Evolutionary conservation across 2,113 vertebrate genomes (phyloP).

Genomic region (Rhizomys pruinosus): DNA sequence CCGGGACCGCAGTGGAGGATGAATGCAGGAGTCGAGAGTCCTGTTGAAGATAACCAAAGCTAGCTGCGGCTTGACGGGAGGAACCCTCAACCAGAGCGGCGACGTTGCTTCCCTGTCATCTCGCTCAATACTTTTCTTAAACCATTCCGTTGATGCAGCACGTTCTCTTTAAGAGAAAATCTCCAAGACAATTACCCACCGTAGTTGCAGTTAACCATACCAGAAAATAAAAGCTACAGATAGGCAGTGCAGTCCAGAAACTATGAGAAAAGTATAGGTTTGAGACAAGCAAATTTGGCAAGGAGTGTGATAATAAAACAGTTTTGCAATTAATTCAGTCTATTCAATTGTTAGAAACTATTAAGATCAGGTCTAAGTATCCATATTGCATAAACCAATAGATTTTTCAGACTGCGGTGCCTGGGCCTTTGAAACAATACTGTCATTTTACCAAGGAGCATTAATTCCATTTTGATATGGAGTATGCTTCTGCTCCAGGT

Average conservation of each 20-base stretch:
- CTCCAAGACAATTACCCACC: background rate
- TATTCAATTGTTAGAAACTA: background rate
- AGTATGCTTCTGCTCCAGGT: background rate
- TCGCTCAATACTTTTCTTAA: too few relatives aligned
- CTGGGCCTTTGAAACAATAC: background rate
- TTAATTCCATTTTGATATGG: too few relatives aligned
- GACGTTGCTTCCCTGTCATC: background rate
- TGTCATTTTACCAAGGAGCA: too few relatives aligned
- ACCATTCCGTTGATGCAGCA: background rate
- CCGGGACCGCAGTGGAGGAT: too few relatives aligned
- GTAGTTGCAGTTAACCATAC: background rate
- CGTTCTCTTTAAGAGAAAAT: conserved; percentile 7
- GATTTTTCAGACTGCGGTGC: background rate
- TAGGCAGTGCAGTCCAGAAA: conserved; percentile 29
- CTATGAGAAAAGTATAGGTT: background rate
- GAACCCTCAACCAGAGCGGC: background rate
- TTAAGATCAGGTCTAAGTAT: background rate
- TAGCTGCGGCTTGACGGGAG: background rate
- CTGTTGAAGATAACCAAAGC: background rate
- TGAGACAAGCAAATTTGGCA: background rate
- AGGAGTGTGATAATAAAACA: background rate
- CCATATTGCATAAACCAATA: background rate
- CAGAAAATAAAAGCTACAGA: background rate
- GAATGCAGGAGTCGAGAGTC: background rate
- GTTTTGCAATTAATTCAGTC: background rate